Conservation (phyloP, 1,140 invertebrate genomes). For the Aleiodes sp. region DNA sequence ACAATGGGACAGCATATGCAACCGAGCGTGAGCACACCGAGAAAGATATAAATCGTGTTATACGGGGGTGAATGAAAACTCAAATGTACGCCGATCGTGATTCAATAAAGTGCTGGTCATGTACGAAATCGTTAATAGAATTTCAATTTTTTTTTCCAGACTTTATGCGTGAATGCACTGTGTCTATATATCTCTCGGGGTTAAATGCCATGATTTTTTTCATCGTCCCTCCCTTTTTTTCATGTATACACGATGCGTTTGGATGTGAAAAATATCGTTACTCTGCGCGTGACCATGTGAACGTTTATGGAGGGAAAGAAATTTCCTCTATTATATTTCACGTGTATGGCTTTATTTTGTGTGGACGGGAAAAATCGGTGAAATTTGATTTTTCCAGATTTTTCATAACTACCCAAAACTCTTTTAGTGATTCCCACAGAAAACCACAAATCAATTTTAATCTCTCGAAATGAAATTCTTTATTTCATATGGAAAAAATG, state of each 20-base stretch:
- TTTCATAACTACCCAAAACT: too few relatives aligned
- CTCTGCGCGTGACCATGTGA: neutral
- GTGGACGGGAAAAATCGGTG: too few relatives aligned
- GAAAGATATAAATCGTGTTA: conserved; percentile 32
- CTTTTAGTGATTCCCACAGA: too few relatives aligned
- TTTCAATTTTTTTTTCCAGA: conserved; percentile 23
- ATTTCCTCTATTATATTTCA: neutral
- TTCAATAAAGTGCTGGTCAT: conserved; percentile 42
- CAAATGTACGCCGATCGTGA: conserved; percentile 36
- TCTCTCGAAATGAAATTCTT: too few relatives aligned
- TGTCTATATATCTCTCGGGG: neutral
- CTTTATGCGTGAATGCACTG: neutral
- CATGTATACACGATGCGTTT: neutral
- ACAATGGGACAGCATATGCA: conserved; percentile 11
- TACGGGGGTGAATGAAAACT: conserved; percentile 34
- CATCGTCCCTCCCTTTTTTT: neutral
- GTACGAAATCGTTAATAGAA: conserved; percentile 46
- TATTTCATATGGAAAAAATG: too few relatives aligned
- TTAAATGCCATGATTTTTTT: neutral
- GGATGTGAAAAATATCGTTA: neutral
- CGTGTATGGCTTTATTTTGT: too few relatives aligned
- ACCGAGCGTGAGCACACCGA: conserved; percentile 2
- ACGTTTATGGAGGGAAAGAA: too few relatives aligned
- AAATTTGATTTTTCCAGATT: too few relatives aligned
- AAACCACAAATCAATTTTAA: too few relatives aligned